Conservation (phyloP, 2,888 invertebrate species). For the Hemistola chrysoprasaria region DNA sequence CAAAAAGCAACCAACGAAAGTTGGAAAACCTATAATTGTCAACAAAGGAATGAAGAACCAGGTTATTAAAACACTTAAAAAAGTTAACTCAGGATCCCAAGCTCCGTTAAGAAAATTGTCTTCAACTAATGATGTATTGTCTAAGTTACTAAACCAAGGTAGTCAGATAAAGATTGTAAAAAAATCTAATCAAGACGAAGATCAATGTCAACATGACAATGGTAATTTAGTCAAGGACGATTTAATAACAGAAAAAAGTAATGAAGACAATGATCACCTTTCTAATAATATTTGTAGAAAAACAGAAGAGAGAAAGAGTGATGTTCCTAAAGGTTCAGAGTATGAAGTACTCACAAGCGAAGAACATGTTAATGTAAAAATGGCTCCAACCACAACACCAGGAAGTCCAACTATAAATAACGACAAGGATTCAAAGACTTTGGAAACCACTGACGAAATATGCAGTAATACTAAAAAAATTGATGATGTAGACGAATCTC, state of each 20-base stretch:
- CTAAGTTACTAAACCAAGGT: slow-evolving; percentile 65
- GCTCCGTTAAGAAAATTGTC: slow-evolving; percentile 31
- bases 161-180: slow-evolving; percentile 71
- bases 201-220: slow-evolving; percentile 8
- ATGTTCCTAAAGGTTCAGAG: no score
- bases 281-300: not conserved
- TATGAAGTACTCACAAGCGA: not conserved
- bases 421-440: not conserved
- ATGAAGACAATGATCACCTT: not conserved
- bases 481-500: slow-evolving; percentile 1
- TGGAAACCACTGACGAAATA: slow-evolving; percentile 8
- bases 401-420: not conserved
- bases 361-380: slow-evolving; percentile 7
- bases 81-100: slow-evolving; percentile 9
- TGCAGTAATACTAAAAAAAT: slow-evolving; percentile 14
- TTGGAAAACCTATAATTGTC: slow-evolving; percentile 5
- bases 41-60: slow-evolving; percentile 7
- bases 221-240: slow-evolving; percentile 20
- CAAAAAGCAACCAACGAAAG: slow-evolving; percentile 48
- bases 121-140: slow-evolving; percentile 58
- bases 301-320: no score
- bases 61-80: slow-evolving; percentile 9
- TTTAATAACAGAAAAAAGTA: slow-evolving; percentile 4
- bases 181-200: slow-evolving; percentile 38
- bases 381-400: not conserved